Evolutionary conservation across 2,113 vertebrate genomes (phyloP), one percentile per base, ranked within the genome.

Genomic region (Piaya cayana): DNA sequence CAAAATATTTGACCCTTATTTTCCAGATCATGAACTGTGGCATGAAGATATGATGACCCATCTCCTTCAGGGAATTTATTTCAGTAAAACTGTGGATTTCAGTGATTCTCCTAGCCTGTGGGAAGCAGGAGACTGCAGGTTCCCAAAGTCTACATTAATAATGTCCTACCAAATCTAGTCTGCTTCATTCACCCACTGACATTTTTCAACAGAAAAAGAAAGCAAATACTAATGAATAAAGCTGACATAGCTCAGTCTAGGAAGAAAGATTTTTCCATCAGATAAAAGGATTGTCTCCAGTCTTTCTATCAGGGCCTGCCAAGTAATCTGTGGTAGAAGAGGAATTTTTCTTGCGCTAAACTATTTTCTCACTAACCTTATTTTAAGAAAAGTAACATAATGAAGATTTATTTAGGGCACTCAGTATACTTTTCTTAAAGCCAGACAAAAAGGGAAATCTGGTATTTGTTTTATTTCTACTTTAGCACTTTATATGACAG

Each of bases 381-480:
- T 94, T 95, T 96, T 92, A 75, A 80, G 64, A 27, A 89, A 89
- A 94, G 30, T 90, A 90, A 80, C 55, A 90, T 70, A 95, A 93
- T 78, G 64, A 90, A 43, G 27, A 83, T 90, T 92, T 94, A 93
- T 95, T 96, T 93, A 72, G n/a, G 64, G 36, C 9, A 5, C 23
- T 77, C 19, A 15, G 12, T 74, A n/a, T 56, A 84, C 4, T 90
- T 90, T 82, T 82, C 59, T 75, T 63, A 83, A 93, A 92, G 12
- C 43, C 79, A 93, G 82, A 86, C 67, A 75, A 81, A 81, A 95
- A 96, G 70, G 82, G 75, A 94, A 95, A 93, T 86, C 52, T 96
- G 68, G 64, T 71, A 67, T 95, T 94, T 92, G 75, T 94, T 95
- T 97, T 86, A 88, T 86, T 95, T 91, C 47, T 90, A 30, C 42